phyloP scores from a whole-genome alignment of 2,888 invertebrate species.

The Adelphocoris suturalis region DNA sequence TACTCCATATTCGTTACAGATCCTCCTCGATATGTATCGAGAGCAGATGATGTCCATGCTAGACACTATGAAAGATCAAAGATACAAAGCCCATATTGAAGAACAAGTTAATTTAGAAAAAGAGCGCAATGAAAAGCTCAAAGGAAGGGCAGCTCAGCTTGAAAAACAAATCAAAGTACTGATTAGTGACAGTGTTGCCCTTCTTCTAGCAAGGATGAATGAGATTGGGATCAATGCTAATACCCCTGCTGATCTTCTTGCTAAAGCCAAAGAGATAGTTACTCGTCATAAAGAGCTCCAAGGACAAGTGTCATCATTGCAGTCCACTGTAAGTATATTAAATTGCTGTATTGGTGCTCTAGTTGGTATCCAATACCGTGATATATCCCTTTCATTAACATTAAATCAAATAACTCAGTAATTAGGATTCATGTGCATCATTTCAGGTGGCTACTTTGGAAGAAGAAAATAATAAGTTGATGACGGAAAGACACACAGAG shows the following conservation, averaged over 20 bases:
- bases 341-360: not conserved
- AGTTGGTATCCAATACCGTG: no score
- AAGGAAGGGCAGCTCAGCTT: conserved; percentile 91
- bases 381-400: no score
- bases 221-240: conserved; percentile 94
- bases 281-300: conserved; percentile 95
- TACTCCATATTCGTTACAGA: conserved; percentile 92
- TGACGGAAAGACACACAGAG: conserved; percentile 87
- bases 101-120: conserved; percentile 90
- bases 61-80: conserved; percentile 89
- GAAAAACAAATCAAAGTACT: conserved; percentile 95
- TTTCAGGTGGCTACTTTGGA: conserved; percentile 84
- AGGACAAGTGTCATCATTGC: conserved; percentile 91
- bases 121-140: conserved; percentile 89
- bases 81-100: conserved; percentile 86
- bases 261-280: conserved; percentile 95
- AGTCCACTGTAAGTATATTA: conserved; percentile 85
- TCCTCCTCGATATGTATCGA: conserved; percentile 90
- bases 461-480: conserved; percentile 86
- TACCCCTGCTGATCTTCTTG: conserved; percentile 90
- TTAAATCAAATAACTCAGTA: no score
- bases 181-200: conserved; percentile 93
- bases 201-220: conserved; percentile 92
- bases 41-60: conserved; percentile 92
- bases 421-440: no score